phyloP scores from a whole-genome alignment of 2,888 invertebrate genomes.

The Zygaena filipendulae region DNA sequence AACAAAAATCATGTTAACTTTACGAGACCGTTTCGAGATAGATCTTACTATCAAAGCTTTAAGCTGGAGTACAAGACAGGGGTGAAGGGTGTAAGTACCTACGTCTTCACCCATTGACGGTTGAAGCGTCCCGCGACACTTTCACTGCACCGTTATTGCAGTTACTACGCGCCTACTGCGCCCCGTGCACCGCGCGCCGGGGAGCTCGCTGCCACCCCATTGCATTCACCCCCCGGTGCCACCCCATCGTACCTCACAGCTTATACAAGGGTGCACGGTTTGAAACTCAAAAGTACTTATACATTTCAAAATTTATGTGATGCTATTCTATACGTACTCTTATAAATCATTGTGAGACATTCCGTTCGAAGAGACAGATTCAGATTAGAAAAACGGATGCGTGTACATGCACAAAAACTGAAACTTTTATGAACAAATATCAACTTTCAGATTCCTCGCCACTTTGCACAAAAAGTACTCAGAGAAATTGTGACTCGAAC shows the following conservation, averaged over 20 bases:
- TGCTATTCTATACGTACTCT: too few species aligned
- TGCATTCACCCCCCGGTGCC: conserved; percentile 53
- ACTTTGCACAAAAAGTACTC: too few species aligned
- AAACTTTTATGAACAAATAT: too few species aligned
- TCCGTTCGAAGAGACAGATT: too few species aligned
- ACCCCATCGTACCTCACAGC: conserved; percentile 39
- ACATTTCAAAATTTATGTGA: conserved; percentile 23
- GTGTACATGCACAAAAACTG: too few species aligned
- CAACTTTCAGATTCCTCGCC: too few species aligned
- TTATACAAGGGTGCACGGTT: conserved; percentile 47
- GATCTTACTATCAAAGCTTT: conserved; percentile 50
- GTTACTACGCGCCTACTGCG: conserved; percentile 65
- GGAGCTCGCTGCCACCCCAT: conserved; percentile 39
- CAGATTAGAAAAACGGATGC: too few species aligned
- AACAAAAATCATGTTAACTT: too few species aligned
- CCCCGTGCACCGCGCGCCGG: conserved; percentile 39
- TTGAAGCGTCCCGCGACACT: conserved; percentile 66
- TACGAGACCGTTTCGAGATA: conserved; percentile 17
- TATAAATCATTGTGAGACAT: too few species aligned
- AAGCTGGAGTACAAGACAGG: conserved; percentile 60
- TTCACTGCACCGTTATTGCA: conserved; percentile 68
- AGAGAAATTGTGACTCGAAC: too few species aligned
- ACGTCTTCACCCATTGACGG: conserved; percentile 68
- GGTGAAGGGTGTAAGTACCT: conserved; percentile 58
- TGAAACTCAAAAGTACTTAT: conserved; percentile 48